Evolutionary conservation across 2,888 invertebrate genomes (phyloP).

Genomic region (Sphaerophoria taeniata): DNA sequence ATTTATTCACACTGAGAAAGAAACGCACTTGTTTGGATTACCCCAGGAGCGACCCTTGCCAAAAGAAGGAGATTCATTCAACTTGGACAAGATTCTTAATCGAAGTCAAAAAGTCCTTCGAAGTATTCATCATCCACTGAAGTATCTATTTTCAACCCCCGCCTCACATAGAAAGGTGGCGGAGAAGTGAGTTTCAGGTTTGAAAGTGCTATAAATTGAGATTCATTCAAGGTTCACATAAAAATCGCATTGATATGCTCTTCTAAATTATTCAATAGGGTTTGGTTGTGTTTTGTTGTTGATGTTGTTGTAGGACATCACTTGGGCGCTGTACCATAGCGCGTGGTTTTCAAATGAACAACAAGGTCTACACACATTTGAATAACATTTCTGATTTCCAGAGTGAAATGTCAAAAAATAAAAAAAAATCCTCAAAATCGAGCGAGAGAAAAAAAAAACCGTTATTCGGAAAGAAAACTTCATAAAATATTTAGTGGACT

Average conservation of each 20-base stretch:
- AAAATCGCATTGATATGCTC: slow-evolving; percentile 76
- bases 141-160: not conserved
- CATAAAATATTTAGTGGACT: slow-evolving; percentile 81
- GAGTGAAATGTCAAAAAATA: slow-evolving; percentile 76
- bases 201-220: slow-evolving; percentile 73
- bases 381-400: slow-evolving; percentile 69
- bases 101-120: slow-evolving; percentile 45
- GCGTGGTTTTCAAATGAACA: slow-evolving; percentile 26
- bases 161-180: slow-evolving; percentile 19
- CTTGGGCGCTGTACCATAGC: slow-evolving; percentile 36
- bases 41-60: slow-evolving; percentile 14
- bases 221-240: slow-evolving; percentile 74
- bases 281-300: slow-evolving; percentile 54
- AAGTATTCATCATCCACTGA: slow-evolving; percentile 41
- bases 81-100: slow-evolving; percentile 43
- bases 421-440: slow-evolving; percentile 50
- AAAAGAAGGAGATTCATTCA: slow-evolving; percentile 21
- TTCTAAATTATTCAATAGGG: slow-evolving; percentile 76
- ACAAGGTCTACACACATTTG: slow-evolving; percentile 57
- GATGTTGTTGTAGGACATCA: slow-evolving; percentile 45
- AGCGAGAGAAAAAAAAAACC: slow-evolving; percentile 52
- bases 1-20: slow-evolving; percentile 30
- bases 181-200: slow-evolving; percentile 5
- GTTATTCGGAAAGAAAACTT: slow-evolving; percentile 81
- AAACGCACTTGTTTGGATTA: slow-evolving; percentile 67